phyloP scores from a whole-genome alignment of 2,797 vertebrate species.

The Gorsachius magnificus region DNA sequence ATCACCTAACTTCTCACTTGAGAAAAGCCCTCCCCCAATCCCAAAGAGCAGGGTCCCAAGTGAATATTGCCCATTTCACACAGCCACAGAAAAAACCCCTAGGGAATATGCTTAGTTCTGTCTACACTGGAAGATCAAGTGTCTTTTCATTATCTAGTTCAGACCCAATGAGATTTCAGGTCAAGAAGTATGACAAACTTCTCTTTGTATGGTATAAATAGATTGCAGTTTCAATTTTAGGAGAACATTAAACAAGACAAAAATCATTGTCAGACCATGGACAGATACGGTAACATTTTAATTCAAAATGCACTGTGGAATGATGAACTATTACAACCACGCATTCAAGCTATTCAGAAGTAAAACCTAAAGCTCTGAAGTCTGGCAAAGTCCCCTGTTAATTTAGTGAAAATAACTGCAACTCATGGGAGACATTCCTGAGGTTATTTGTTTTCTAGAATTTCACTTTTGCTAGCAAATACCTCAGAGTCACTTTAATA shows the following conservation, averaged over 20 bases:
- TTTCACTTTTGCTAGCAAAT: background rate
- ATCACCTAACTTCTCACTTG: background rate
- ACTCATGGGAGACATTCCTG: background rate
- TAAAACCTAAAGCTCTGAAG: background rate
- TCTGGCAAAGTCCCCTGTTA: background rate
- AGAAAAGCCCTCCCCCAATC: background rate
- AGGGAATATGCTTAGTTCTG: background rate
- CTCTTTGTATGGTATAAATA: background rate
- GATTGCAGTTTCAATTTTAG: background rate
- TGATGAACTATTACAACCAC: background rate
- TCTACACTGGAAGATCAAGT: background rate
- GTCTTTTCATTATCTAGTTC: background rate
- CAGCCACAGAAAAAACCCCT: background rate
- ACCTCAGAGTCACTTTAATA: background rate
- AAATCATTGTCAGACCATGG: background rate
- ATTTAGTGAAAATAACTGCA: background rate
- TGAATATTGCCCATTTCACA: background rate
- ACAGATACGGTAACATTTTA: background rate
- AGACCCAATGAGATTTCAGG: background rate
- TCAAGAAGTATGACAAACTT: background rate
- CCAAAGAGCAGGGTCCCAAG: background rate
- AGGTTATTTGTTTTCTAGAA: background rate
- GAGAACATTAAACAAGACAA: background rate
- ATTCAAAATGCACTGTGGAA: background rate
- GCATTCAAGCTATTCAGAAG: background rate